A percentile compares a stretch with the other conserved stretches of the same genome.
These are phyloP conservation scores for Pangasius mekongensis DNA, from an alignment of 2,797 vertebrate genomes.

Conservation along the genomic window DNA sequence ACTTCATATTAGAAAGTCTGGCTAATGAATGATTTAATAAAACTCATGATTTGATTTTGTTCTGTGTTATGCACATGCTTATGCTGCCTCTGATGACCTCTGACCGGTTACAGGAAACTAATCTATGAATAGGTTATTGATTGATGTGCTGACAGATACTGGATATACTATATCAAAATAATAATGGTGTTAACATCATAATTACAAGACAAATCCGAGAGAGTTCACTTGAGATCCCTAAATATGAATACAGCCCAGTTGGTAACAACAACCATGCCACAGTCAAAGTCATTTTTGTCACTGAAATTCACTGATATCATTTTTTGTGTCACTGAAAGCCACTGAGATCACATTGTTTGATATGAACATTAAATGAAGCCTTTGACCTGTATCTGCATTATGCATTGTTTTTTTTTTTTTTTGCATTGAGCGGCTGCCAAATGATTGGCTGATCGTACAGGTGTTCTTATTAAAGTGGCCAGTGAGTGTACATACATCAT, in stretches of 20 bases:
- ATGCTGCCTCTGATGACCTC: neutral
- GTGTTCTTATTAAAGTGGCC: neutral
- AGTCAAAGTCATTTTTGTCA: neutral
- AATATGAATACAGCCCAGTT: neutral
- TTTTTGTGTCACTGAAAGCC: neutral
- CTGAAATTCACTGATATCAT: neutral
- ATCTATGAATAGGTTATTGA: conserved; percentile 10
- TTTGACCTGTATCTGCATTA: neutral
- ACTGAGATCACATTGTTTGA: neutral
- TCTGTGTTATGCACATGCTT: neutral
- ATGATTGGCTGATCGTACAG: neutral
- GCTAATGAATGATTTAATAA: neutral
- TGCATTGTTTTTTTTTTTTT: neutral
- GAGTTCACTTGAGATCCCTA: neutral
- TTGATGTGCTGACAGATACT: neutral
- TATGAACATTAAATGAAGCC: neutral
- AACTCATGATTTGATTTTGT: neutral
- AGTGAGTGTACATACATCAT: neutral
- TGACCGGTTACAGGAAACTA: neutral
- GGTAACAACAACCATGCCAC: neutral
- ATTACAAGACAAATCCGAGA: neutral
- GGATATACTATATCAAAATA: neutral
- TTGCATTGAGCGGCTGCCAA: neutral
- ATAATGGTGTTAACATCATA: neutral
- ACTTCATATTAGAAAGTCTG: neutral